Conservation (phyloP, 1,140 invertebrate genomes). For the Tetramorium simillimum region DNA sequence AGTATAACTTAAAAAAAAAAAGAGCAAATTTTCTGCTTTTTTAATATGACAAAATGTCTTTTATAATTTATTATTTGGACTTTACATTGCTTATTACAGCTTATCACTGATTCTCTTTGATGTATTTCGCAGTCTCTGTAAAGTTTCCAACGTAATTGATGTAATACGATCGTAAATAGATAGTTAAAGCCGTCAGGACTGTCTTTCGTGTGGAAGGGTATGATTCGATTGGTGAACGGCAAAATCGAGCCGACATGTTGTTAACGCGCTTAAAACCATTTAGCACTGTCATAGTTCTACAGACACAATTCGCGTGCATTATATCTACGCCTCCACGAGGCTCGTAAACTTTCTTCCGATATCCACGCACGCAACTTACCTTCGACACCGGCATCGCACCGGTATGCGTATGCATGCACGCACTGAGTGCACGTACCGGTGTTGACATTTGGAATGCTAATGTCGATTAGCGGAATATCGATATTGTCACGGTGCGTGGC, state of each 20-base stretch:
- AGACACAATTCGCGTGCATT: slow-evolving; percentile 23
- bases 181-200: slow-evolving; percentile 22
- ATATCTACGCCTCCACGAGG: slow-evolving; percentile 35
- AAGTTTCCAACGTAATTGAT: slow-evolving; percentile 64
- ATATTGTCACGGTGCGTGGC: slow-evolving; percentile 58
- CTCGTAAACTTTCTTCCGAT: slow-evolving; percentile 71
- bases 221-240: slow-evolving; percentile 59
- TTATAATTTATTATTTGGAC: neutral
- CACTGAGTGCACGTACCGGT: slow-evolving; percentile 46
- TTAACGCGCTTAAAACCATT: slow-evolving; percentile 66
- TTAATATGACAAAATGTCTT: neutral
- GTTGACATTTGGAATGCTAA: slow-evolving; percentile 77
- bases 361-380: slow-evolving; percentile 7
- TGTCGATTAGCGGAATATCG: slow-evolving; percentile 70
- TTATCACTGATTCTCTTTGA: neutral
- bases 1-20: neutral
- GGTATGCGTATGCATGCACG: neutral
- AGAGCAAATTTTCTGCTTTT: neutral
- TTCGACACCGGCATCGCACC: slow-evolving; percentile 1
- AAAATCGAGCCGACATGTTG: slow-evolving; percentile 64
- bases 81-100: neutral
- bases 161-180: slow-evolving; percentile 44
- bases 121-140: slow-evolving; percentile 50
- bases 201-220: slow-evolving; percentile 27
- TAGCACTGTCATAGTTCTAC: slow-evolving; percentile 69